phyloP scores from a whole-genome alignment of 1,140 invertebrate species.

The Augochlora pura region DNA sequence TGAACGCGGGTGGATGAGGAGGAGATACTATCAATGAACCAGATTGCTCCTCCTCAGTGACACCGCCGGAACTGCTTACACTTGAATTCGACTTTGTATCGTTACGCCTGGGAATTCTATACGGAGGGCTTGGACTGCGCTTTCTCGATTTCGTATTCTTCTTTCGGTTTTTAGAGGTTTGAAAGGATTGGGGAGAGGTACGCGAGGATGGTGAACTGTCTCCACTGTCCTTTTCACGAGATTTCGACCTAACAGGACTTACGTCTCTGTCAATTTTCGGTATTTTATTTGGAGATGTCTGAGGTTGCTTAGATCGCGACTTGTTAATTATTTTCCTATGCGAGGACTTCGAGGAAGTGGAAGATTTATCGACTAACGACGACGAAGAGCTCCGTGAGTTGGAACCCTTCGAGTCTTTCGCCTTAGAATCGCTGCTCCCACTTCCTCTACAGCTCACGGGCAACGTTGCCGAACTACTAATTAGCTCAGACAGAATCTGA shows the following conservation, averaged over 20 bases:
- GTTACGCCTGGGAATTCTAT: conserved; percentile 76
- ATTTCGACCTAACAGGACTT: conserved; percentile 73
- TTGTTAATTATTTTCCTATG: conserved; percentile 73
- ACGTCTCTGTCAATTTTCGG: conserved; percentile 68
- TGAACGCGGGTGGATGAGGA: conserved; percentile 81
- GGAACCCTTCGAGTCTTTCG: conserved; percentile 61
- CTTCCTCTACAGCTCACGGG: conserved; percentile 62
- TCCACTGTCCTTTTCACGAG: conserved; percentile 71
- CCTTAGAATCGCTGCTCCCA: conserved; percentile 62
- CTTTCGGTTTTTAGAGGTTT: conserved; percentile 72
- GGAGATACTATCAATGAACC: conserved; percentile 77
- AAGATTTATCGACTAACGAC: conserved; percentile 67
- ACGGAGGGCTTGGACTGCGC: conserved; percentile 74
- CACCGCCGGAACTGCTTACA: conserved; percentile 67
- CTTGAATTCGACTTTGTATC: conserved; percentile 64
- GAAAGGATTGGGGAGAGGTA: conserved; percentile 70
- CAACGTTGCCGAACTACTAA: conserved; percentile 58
- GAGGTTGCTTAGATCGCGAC: conserved; percentile 72
- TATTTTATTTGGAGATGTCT: conserved; percentile 67
- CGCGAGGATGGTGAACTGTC: conserved; percentile 65
- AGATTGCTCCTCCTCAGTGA: conserved; percentile 78
- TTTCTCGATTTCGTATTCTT: conserved; percentile 73
- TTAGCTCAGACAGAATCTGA: conserved; percentile 63
- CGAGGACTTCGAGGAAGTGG: conserved; percentile 72
- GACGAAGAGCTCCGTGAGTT: conserved; percentile 64